Percentiles rank a stretch among this genome's conserved stretches.
phyloP scores from a whole-genome alignment of 2,113 vertebrate species.

The Falcunculus frontatus region DNA sequence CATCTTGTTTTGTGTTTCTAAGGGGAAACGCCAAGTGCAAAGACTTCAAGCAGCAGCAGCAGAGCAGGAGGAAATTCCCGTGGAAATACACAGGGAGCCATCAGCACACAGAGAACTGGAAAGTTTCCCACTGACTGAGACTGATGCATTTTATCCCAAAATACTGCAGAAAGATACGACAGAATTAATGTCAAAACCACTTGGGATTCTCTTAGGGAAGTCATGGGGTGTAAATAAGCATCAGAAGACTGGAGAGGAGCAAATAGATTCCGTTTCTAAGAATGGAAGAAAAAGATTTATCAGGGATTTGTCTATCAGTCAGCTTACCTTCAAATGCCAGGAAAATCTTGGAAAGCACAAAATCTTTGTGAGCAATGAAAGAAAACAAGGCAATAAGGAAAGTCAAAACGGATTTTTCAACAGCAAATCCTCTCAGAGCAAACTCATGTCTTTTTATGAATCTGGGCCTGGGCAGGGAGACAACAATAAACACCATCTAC shows the following conservation, averaged over 20 bases:
- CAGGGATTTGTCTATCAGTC: neutral
- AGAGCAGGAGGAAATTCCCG: neutral
- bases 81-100: neutral
- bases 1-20: neutral
- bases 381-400: neutral
- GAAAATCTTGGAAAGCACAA: neutral
- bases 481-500: neutral
- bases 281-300: neutral
- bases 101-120: neutral
- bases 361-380: neutral
- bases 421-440: neutral
- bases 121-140: neutral
- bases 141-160: neutral
- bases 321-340: neutral
- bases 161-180: neutral
- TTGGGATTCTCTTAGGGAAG: neutral
- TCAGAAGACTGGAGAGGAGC: neutral
- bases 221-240: neutral
- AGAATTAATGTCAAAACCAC: neutral
- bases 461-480: neutral
- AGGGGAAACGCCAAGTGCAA: neutral
- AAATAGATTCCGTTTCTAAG: neutral
- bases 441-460: neutral
- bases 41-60: neutral
- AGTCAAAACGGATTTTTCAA: neutral